Percentiles rank a stretch among this genome's conserved stretches.
Evolutionary conservation across 2,888 invertebrate species (phyloP).

Genomic region (Pseudeuparius sepicola): DNA sequence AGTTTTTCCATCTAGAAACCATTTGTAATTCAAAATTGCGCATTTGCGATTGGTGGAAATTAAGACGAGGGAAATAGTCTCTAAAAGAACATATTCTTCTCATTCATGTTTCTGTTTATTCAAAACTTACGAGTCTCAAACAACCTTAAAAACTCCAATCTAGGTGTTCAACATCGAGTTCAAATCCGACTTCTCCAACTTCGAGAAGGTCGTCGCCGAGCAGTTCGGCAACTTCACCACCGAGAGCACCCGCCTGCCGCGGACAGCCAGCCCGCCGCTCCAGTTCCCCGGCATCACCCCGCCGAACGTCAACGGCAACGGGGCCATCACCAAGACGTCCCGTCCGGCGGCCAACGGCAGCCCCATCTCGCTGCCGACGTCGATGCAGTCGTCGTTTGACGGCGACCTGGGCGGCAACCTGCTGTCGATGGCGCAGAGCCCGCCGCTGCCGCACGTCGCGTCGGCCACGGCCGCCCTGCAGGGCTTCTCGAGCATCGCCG

Average conservation of each 20-base stretch:
- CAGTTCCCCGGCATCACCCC: slow-evolving; percentile 38
- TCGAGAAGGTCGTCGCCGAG: slow-evolving; percentile 62
- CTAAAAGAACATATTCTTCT: no score
- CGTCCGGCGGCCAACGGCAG: slow-evolving; percentile 55
- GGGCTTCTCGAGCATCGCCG: slow-evolving; percentile 64
- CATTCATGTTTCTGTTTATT: no score
- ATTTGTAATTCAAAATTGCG: no score
- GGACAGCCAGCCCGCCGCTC: slow-evolving; percentile 42
- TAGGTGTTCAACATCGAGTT: slow-evolving; percentile 72
- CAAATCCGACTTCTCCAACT: slow-evolving; percentile 66
- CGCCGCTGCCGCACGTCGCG: slow-evolving; percentile 27
- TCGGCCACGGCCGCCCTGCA: slow-evolving; percentile 39
- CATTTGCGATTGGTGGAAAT: no score
- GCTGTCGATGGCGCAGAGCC: slow-evolving; percentile 25
- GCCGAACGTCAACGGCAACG: slow-evolving; percentile 30
- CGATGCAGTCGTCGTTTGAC: slow-evolving; percentile 70
- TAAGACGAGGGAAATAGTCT: no score
- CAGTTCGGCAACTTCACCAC: slow-evolving; percentile 66
- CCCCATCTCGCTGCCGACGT: slow-evolving; percentile 55
- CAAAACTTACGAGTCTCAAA: no score
- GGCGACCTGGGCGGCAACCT: slow-evolving; percentile 48
- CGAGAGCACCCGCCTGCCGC: slow-evolving; percentile 42
- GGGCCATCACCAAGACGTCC: slow-evolving; percentile 18
- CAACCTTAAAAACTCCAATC: no score
- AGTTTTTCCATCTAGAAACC: no score